Base-by-base conservation (phyloP, 2,113 vertebrate species). In the Gadus macrocephalus region DNA sequence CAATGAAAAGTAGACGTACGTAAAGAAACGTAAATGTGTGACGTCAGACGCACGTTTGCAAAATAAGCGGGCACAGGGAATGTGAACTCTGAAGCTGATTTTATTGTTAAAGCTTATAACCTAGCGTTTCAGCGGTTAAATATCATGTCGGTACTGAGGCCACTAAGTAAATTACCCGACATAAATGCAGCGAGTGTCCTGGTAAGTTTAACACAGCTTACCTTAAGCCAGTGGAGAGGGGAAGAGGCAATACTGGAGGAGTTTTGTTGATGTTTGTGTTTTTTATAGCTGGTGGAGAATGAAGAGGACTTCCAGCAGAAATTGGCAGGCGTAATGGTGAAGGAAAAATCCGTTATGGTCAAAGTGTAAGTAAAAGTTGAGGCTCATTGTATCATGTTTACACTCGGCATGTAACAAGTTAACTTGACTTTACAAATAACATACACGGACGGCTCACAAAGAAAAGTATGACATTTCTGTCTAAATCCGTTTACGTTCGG, bases 261-360 rank as follows among this genome's bases (percentile, higher is more conserved):
- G 4, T 1, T 49, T 49, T 49, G 42, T 79, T 70, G 72, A 53
- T 75, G 61, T 65, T 86, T 5, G 22, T 67, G 25, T 74, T 31
- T 66, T 77, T 4, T 75, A 49, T 49, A 93, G 92, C 78, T 93
- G 73, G 88, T 93, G 73, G 91, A 92, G 74, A 81, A 70, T 15
- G 90, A 92, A 72, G 90, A 91, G 74, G 77, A 85, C 67, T 76
- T 93, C 71, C 92, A 92, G 80, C 79, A 80, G 75, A 87, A 77
- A 56, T 80, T 93, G 53, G 91, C 91, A 16, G 82, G 90, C 0
- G 65, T 63, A 60, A 83, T 93, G 28, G 82, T 92, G 53, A 73
- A 82, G 35, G 85, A 91, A 69, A 80, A 79, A 0, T 19, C 70
- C 0, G 14, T 90, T 70, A 88, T 81, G 2, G 78, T 92, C 19